phyloP scores from a whole-genome alignment of 2,113 vertebrate species.

The Edolisoma coerulescens region DNA sequence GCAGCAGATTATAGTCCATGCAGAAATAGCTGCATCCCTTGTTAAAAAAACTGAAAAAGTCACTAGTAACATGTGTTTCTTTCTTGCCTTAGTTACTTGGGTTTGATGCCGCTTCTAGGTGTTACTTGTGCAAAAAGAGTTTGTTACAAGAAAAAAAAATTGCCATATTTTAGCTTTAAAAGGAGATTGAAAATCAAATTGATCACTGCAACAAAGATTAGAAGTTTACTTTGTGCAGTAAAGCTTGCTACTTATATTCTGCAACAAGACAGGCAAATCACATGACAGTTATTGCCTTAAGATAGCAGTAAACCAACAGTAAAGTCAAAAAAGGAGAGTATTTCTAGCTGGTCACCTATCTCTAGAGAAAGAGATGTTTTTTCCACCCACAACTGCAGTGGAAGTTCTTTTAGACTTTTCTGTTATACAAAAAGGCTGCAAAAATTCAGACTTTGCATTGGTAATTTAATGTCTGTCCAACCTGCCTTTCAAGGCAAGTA shows the following conservation, averaged over 20 bases:
- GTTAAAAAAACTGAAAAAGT: not conserved
- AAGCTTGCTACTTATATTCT: not conserved
- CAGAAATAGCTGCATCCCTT: not conserved
- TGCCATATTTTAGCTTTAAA: not conserved
- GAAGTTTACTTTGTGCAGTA: not conserved
- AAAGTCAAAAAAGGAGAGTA: not conserved
- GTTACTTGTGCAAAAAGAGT: not conserved
- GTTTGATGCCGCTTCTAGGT: not conserved
- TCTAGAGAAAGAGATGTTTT: not conserved
- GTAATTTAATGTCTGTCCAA: not conserved
- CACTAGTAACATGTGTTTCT: not conserved
- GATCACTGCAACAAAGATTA: not conserved
- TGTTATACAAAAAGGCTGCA: not conserved
- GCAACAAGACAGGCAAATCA: not conserved
- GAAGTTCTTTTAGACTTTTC: not conserved
- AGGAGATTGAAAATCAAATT: not conserved
- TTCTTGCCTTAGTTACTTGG: not conserved
- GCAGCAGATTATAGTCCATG: slow-evolving; percentile 7
- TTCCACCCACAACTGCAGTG: not conserved
- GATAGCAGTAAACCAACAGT: not conserved
- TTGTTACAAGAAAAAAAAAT: not conserved
- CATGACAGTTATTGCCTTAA: not conserved
- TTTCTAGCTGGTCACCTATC: not conserved
- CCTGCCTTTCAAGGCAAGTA: not conserved
- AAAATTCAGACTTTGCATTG: not conserved